Evolutionary conservation across 2,113 vertebrate species (phyloP).

Genomic region (Ursus arctos): DNA sequence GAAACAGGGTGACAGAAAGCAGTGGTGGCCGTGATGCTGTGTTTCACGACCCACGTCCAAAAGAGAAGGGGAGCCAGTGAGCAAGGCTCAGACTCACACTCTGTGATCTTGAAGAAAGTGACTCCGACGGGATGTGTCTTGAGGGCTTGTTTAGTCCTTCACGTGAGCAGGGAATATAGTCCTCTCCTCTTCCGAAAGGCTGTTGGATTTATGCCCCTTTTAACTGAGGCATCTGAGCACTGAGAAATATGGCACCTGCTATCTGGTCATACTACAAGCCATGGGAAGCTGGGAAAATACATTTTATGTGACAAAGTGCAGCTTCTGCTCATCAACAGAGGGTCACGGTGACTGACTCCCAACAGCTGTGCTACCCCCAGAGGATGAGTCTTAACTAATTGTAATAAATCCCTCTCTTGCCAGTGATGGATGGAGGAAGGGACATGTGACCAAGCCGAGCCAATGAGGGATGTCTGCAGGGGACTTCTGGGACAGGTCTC

Average conservation of each 20-base stretch:
- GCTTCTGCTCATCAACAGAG: background rate
- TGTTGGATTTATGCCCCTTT: background rate
- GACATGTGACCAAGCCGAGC: background rate
- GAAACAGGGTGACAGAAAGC: background rate
- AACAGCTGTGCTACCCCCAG: background rate
- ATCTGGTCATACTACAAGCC: background rate
- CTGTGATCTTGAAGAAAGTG: background rate
- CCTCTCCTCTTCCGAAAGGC: background rate
- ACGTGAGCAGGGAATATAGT: background rate
- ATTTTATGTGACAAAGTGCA: background rate
- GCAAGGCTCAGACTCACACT: background rate
- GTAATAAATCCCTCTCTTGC: background rate
- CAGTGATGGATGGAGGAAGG: conserved; percentile 1
- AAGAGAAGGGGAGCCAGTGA: background rate
- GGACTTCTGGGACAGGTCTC: background rate
- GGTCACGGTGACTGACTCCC: background rate
- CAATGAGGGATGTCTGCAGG: background rate
- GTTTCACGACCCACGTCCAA: background rate
- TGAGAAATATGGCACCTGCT: background rate
- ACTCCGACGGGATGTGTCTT: background rate
- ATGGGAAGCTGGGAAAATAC: background rate
- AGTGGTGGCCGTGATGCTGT: background rate
- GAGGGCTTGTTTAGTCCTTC: background rate
- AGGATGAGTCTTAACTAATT: background rate
- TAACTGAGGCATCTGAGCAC: background rate